Evolutionary conservation across 2,113 vertebrate species (phyloP).

Genomic region (Nymphicus hollandicus): DNA sequence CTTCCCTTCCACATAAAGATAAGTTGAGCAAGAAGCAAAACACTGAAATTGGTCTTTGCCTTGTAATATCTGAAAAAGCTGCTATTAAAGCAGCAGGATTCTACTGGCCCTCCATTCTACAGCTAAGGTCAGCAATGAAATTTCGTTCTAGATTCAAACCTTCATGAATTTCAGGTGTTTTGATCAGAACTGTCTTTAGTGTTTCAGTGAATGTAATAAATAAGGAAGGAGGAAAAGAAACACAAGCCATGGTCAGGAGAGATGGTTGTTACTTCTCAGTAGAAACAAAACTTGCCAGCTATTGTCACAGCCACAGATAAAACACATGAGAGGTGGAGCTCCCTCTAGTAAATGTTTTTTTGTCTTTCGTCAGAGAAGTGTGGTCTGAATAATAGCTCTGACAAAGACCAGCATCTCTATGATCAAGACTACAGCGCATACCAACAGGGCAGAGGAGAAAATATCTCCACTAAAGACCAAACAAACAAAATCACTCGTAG

Average conservation of each 20-base stretch:
- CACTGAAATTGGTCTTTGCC: neutral
- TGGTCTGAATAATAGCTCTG: neutral
- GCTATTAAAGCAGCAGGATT: too few relatives aligned
- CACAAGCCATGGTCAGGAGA: neutral
- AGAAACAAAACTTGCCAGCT: neutral
- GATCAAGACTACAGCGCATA: constrained; percentile 5
- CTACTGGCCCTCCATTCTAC: neutral
- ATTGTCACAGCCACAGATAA: neutral
- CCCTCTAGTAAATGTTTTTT: constrained; percentile 12
- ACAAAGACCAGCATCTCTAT: constrained; percentile 9
- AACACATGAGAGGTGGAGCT: constrained; percentile 14
- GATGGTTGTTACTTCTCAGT: neutral
- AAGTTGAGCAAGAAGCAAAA: neutral
- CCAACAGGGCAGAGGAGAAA: neutral
- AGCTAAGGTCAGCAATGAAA: neutral
- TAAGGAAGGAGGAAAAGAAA: neutral
- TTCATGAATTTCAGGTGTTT: neutral
- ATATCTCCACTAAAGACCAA: neutral
- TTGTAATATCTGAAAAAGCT: neutral
- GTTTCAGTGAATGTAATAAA: neutral
- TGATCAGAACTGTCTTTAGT: neutral
- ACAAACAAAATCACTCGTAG: neutral
- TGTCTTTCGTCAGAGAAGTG: neutral
- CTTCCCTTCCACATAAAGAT: neutral
- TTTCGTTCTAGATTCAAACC: neutral